A percentile compares a stretch with the other conserved stretches of the same genome.
phyloP scores from a whole-genome alignment of 2,113 vertebrate species.

The Micromys minutus region DNA sequence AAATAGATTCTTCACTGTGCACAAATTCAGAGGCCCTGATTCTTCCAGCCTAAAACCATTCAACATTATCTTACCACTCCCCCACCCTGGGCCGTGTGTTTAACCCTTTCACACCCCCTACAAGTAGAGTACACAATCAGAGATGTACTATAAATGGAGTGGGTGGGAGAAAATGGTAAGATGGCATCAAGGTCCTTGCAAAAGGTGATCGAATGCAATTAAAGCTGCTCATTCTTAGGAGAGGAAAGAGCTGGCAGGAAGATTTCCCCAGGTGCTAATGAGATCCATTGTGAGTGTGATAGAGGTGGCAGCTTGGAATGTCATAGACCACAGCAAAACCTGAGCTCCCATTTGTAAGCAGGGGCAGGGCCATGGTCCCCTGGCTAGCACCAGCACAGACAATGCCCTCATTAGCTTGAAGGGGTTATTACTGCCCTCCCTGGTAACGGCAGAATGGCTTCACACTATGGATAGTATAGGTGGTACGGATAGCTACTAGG shows the following conservation, averaged over 20 bases:
- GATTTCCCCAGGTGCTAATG: background rate
- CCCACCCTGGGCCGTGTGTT: accelerated
- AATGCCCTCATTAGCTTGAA: background rate
- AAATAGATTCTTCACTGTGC: slow-evolving; percentile 33
- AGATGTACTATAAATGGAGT: background rate
- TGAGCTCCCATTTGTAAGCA: background rate
- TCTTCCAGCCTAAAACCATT: background rate
- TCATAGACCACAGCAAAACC: background rate
- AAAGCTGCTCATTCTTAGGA: slow-evolving; percentile 29
- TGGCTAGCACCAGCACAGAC: background rate
- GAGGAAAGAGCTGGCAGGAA: background rate
- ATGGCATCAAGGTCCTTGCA: background rate
- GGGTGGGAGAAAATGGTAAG: background rate
- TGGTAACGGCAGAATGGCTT: background rate
- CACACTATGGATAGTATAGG: background rate
- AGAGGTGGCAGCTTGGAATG: background rate
- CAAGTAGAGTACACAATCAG: background rate
- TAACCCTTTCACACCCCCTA: background rate
- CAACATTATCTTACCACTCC: background rate
- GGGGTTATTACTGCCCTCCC: background rate
- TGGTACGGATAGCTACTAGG: background rate
- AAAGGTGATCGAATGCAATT: slow-evolving; percentile 33
- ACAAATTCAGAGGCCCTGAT: background rate
- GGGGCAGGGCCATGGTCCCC: background rate
- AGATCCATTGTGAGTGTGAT: background rate